Evolutionary conservation across 1,140 invertebrate species (phyloP).

Genomic region (Bombus waltoni): DNA sequence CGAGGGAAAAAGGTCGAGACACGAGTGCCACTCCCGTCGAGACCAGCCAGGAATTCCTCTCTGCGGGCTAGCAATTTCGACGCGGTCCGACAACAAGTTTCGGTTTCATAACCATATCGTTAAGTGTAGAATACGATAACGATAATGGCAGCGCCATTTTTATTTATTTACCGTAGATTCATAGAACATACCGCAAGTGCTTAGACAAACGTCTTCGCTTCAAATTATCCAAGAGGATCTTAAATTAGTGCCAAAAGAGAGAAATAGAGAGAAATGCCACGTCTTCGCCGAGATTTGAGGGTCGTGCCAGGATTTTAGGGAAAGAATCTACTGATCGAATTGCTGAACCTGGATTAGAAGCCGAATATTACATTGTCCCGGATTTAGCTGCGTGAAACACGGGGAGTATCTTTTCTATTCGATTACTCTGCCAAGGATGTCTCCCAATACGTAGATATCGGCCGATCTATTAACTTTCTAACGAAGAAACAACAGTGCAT

Average conservation of each 20-base stretch:
- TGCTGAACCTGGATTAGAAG: background rate
- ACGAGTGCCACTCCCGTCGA: conserved; percentile 47
- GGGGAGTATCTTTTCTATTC: background rate
- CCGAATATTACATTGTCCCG: background rate
- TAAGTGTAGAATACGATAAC: background rate
- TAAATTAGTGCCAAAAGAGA: background rate
- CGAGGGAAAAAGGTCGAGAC: background rate
- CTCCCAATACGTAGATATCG: background rate
- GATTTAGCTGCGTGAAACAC: background rate
- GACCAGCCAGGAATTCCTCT: conserved; percentile 35
- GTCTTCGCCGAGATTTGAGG: background rate
- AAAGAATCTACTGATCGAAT: background rate
- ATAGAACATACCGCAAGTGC: background rate
- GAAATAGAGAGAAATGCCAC: background rate
- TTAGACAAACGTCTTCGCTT: background rate
- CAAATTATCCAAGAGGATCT: background rate
- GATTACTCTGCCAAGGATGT: background rate
- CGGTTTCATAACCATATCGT: background rate
- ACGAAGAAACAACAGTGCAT: background rate
- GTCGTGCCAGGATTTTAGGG: background rate
- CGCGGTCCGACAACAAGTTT: conserved; percentile 3
- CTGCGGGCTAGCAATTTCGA: conserved; percentile 39
- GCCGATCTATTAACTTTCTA: background rate
- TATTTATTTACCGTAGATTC: background rate
- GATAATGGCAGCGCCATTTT: background rate